A percentile compares a stretch with the other conserved stretches of the same genome.
These are phyloP conservation scores for Geophilus truncorum DNA, from an alignment of 2,888 invertebrate genomes.

Conservation along the genomic window DNA sequence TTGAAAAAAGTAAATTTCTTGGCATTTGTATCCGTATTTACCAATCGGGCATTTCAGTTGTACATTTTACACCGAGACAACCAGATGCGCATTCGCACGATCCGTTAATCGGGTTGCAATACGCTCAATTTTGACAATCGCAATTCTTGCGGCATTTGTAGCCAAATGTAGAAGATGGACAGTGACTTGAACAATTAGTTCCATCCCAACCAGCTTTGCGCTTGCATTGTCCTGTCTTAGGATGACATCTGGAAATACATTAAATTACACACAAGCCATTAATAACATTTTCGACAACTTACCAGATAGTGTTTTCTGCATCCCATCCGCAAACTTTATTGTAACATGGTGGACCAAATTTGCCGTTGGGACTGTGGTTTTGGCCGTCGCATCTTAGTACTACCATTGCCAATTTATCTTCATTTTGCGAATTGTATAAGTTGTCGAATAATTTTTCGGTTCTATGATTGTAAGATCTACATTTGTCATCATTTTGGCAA, in stretches of 20 bases:
- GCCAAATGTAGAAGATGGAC: slow-evolving; percentile 75
- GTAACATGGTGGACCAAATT: slow-evolving; percentile 33
- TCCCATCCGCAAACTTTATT: slow-evolving; percentile 33
- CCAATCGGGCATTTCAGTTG: slow-evolving; percentile 77
- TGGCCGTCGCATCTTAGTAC: too few species aligned
- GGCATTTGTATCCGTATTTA: slow-evolving; percentile 69
- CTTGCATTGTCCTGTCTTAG: slow-evolving; percentile 46
- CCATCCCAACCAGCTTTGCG: slow-evolving; percentile 84
- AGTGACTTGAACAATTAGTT: slow-evolving; percentile 69
- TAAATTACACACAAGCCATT: background rate
- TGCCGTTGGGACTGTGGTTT: slow-evolving; percentile 31
- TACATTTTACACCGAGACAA: slow-evolving; percentile 55
- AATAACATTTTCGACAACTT: background rate
- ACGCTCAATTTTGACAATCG: slow-evolving; percentile 76
- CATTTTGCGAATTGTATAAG: too few species aligned
- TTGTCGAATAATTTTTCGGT: too few species aligned
- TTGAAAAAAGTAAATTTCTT: slow-evolving; percentile 35
- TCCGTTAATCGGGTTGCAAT: slow-evolving; percentile 78
- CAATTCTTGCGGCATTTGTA: slow-evolving; percentile 69
- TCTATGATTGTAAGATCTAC: too few species aligned
- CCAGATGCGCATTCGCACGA: slow-evolving; percentile 79
- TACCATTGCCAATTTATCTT: too few species aligned
- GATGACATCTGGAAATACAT: slow-evolving; percentile 43
- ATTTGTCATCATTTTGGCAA: too few species aligned
- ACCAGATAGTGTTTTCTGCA: slow-evolving; percentile 35